Base-by-base conservation (phyloP, 37 sponge, comb jelly and placozoan genomes). In the Aplysina aerophoba region DNA sequence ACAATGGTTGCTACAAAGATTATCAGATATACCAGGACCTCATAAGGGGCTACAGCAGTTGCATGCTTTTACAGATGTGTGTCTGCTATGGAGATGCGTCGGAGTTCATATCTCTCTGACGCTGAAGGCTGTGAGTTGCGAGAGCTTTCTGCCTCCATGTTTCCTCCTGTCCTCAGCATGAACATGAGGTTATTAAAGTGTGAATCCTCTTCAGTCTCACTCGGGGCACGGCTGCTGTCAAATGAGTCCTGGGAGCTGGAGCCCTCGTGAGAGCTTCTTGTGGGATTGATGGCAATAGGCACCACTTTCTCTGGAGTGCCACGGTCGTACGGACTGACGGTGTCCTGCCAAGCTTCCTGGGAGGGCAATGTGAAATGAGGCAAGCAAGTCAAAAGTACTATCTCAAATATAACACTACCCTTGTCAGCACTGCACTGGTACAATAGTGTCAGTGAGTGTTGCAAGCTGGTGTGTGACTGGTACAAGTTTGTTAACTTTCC, bases 41-140 rank as follows among this genome's bases (percentile, higher is more conserved):
- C n/a, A n/a, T n/a, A n/a, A n/a, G n/a, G n/a, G n/a, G n/a, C n/a
- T n/a, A n/a, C n/a, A n/a, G n/a, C n/a, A n/a, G n/a, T n/a, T n/a
- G 50, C 50, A 44, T 44, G 50, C 50, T 44, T 44, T 62, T 81
- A 93, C 53, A 93, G 60, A 69, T 93, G 94, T 59, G 94, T 93
- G 88, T 93, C 91, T 67, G 94, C 94, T 66, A 93, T 93, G 13
- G 94, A 90, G 30, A 93, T 93, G 22, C 91, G 90, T 83, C 94
- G 87, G 21, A 85, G 81, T 79, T 87, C 71, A 25, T 79, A 93
- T 17, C 88, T 85, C 65, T 93, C 91, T 80, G 88, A 86, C 0
- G 88, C 75, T 56, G 81, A 24, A 8, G 85, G 65, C 40, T 84
- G 79, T 31, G 84, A 64, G 3, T 55, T 41, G 5, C 75, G 62